A percentile compares a stretch with the other conserved stretches of the same genome.
phyloP scores from a whole-genome alignment of 2,888 invertebrate species.

The Andrena bicolor region DNA sequence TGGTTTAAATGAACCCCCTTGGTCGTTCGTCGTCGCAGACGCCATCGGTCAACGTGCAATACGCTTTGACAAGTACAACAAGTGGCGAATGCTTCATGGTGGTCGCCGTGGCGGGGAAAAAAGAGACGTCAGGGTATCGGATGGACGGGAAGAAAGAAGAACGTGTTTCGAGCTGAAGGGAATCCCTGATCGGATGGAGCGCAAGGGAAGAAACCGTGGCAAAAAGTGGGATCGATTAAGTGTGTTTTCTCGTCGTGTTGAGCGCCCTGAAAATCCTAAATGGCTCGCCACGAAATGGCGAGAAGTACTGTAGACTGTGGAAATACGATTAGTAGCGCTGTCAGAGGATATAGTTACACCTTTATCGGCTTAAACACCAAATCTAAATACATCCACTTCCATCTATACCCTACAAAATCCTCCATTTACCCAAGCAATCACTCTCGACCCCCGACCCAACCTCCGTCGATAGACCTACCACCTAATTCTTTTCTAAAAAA shows the following conservation, averaged over 20 bases:
- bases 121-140: conserved; percentile 40
- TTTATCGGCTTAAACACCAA: neutral
- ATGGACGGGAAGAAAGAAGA: conserved; percentile 16
- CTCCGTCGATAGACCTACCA: no score
- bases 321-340: neutral
- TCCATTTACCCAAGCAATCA: no score
- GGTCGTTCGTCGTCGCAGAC: conserved; percentile 20
- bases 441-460: no score
- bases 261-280: neutral
- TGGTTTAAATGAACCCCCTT: conserved; percentile 60
- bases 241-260: neutral
- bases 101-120: conserved; percentile 60
- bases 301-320: neutral
- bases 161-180: conserved; percentile 57
- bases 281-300: neutral
- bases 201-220: conserved; percentile 11
- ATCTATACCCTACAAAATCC: no score
- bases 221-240: conserved; percentile 33
- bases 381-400: neutral
- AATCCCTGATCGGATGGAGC: conserved; percentile 44
- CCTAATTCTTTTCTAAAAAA: no score
- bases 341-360: neutral
- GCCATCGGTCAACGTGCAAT: conserved; percentile 64
- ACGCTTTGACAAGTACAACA: conserved; percentile 66
- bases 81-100: conserved; percentile 67